Conservation (phyloP, 1,140 invertebrate species). For the Ceratina japonica region DNA sequence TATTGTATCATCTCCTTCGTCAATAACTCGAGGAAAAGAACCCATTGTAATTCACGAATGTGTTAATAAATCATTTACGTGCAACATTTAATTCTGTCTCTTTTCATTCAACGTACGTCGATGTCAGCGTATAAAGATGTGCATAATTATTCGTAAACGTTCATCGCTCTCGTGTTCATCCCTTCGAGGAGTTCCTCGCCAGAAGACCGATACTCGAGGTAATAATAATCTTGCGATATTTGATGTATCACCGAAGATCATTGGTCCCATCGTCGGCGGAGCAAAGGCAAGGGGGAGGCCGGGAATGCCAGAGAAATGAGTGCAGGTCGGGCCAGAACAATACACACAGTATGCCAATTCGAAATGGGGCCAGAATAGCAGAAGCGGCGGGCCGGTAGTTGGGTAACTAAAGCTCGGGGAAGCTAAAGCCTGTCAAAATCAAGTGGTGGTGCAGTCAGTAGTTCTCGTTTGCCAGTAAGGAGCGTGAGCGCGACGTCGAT, state of each 20-base stretch:
- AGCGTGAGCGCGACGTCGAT: constrained; percentile 37
- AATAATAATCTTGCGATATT: neutral
- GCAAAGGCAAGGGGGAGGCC: constrained; percentile 4
- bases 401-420: constrained; percentile 63
- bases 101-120: constrained; percentile 1
- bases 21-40: neutral
- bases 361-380: constrained; percentile 77
- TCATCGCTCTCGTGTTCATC: neutral
- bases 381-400: constrained; percentile 68
- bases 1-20: neutral
- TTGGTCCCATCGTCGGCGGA: neutral
- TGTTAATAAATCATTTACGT: constrained; percentile 4
- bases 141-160: neutral
- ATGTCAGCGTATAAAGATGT: neutral
- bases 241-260: neutral
- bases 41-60: neutral
- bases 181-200: neutral
- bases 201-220: neutral
- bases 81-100: neutral
- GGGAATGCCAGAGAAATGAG: constrained; percentile 73
- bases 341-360: constrained; percentile 75
- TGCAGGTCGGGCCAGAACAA: constrained; percentile 73
- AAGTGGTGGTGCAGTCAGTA: constrained; percentile 58
- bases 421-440: constrained; percentile 76
- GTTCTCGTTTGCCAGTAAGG: constrained; percentile 53